Evolutionary conservation across 1,140 invertebrate genomes (phyloP), one percentile per base, ranked within the genome.

Genomic region (Trichonephila clavata): DNA sequence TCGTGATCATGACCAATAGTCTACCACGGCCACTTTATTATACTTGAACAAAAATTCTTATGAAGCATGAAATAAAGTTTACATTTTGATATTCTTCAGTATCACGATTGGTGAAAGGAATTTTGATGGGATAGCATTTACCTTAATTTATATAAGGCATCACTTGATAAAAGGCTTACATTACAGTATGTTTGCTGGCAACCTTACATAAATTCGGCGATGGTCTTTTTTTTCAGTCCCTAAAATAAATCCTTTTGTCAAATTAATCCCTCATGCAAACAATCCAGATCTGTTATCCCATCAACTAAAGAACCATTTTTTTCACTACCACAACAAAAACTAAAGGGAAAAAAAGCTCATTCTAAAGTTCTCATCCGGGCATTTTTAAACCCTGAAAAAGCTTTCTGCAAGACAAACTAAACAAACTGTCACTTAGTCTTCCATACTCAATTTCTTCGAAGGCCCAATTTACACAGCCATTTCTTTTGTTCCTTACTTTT

Each of bases 221-320:
- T 39, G 13, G 16, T 77, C 27, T 77, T 27, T 20, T 77, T 77
- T 16, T 18, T 16, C 71, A 18, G 7, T 39, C 32, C 1, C 27
- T 14, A 77, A 77, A 77, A 77, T 32, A 77, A 77, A 77, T 77
- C 50, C 50, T 77, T 77, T 32, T 77, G 71, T 32, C 71, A 77
- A 18, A 18, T 27, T 77, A 77, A 77, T 77, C 71, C 7, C 18
- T 77, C 71, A 77, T 32, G 71, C 27, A 77, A 77, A 77, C 71
- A 77, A 32, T 77, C 27, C 71, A 1, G 7, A 39, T 18, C 71
- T 27, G 71, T 77, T 77, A 77, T 77, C 71, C 71, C 71, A 77
- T 77, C 71, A 77, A 77, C 71, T 6, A 39, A 77, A 32, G 14
- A 77, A 77, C 71, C 27, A 77, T 14, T 27, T 77, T 16, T 21